Conservation (phyloP, 2,113 vertebrate genomes). For the Takifugu bimaculatus region DNA sequence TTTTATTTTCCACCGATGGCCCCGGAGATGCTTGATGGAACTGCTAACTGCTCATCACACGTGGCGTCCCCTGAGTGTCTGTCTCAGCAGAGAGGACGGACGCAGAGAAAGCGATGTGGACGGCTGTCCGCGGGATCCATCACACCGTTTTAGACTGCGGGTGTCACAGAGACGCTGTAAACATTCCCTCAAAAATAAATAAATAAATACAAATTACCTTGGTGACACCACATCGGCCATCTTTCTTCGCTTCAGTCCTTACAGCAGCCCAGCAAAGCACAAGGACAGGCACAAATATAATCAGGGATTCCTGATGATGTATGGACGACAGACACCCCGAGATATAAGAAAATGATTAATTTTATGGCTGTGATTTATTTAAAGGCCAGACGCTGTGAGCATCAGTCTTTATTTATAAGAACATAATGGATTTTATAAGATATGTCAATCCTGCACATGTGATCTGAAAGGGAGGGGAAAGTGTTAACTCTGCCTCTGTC, state of each 20-base stretch:
- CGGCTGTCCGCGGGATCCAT: slow-evolving; percentile 47
- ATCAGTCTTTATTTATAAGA: slow-evolving; percentile 44
- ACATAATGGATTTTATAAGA: slow-evolving; percentile 35
- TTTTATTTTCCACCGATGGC: slow-evolving; percentile 71
- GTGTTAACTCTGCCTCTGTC: slow-evolving; percentile 33
- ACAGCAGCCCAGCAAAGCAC: background rate
- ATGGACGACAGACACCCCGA: slow-evolving; percentile 11
- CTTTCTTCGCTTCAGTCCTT: background rate
- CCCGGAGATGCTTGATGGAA: slow-evolving; percentile 69
- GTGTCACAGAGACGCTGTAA: slow-evolving; percentile 15
- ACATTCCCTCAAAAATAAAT: background rate
- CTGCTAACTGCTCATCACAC: slow-evolving; percentile 67
- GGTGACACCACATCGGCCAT: slow-evolving; percentile 1
- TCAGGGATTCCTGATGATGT: slow-evolving; percentile 18
- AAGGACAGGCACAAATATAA: slow-evolving; percentile 2
- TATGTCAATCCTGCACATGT: slow-evolving; percentile 32
- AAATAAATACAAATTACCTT: too few species aligned
- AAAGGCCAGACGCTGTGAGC: slow-evolving; percentile 25
- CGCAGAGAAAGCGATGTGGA: slow-evolving; percentile 33
- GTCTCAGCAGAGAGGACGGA: slow-evolving; percentile 38
- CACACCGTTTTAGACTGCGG: slow-evolving; percentile 21
- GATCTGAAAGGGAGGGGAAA: slow-evolving; percentile 30
- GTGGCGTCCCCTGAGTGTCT: slow-evolving; percentile 55
- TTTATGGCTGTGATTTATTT: slow-evolving; percentile 29
- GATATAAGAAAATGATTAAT: slow-evolving; percentile 43